These are phyloP conservation scores for Malacoctenus gilli DNA, from an alignment of 2,797 vertebrate genomes.

Conservation along the genomic window DNA sequence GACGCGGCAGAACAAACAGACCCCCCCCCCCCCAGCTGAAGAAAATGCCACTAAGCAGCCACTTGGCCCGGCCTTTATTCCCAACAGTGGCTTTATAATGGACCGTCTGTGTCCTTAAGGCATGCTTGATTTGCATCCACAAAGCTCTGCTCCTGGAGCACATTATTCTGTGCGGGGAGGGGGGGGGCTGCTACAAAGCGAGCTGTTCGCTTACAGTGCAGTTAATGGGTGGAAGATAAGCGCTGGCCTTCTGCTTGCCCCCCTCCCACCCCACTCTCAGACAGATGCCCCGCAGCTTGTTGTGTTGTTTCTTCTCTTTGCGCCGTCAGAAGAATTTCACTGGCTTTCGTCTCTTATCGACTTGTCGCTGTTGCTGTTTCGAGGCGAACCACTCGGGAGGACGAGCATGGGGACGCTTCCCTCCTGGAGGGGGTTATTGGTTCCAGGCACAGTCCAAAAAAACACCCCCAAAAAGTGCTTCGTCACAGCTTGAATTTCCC, in stretches of 20 bases:
- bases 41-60: constrained; percentile 35
- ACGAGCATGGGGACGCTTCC: too few relatives aligned
- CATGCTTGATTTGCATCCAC: constrained; percentile 66
- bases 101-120: constrained; percentile 67
- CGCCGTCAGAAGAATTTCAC: constrained; percentile 27
- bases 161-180: constrained; percentile 56
- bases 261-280: too few relatives aligned
- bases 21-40: neutral
- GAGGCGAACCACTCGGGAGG: too few relatives aligned
- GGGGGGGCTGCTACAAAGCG: constrained; percentile 51
- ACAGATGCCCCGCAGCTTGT: constrained; percentile 36
- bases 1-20: constrained; percentile 38
- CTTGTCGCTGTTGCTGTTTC: too few relatives aligned
- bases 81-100: constrained; percentile 60
- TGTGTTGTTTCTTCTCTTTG: constrained; percentile 6
- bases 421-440: too few relatives aligned
- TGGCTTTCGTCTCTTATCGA: too few relatives aligned
- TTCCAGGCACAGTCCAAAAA: too few relatives aligned
- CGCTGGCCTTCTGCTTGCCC: constrained; percentile 32
- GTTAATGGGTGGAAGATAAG: constrained; percentile 69
- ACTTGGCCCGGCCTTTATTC: constrained; percentile 53
- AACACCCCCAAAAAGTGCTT: constrained; percentile 50
- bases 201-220: constrained; percentile 53
- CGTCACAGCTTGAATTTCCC: constrained; percentile 52
- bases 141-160: constrained; percentile 50